phyloP scores from a whole-genome alignment of 1,140 invertebrate species.

The Daktulosphaira vitifoliae region DNA sequence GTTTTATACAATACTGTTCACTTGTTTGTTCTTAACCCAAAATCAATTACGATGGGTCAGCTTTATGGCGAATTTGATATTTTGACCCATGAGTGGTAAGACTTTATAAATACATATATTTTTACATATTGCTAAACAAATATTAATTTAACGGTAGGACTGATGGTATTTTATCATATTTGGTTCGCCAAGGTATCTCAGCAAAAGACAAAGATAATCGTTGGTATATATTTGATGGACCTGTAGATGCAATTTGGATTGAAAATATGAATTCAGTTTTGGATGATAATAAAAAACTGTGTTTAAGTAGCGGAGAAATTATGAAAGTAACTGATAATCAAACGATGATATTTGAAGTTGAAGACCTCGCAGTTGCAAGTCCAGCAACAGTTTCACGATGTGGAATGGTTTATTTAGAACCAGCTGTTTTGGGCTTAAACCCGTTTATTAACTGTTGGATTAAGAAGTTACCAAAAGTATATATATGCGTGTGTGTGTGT shows the following conservation, averaged over 20 bases:
- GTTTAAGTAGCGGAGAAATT: slow-evolving; percentile 67
- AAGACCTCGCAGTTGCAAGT: slow-evolving; percentile 66
- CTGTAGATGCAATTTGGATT: slow-evolving; percentile 68
- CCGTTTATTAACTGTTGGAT: slow-evolving; percentile 68
- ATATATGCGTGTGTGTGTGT: slow-evolving; percentile 55
- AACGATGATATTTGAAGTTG: slow-evolving; percentile 90
- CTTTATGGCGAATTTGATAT: slow-evolving; percentile 87
- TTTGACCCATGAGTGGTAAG: slow-evolving; percentile 80
- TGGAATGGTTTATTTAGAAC: slow-evolving; percentile 70
- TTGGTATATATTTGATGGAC: slow-evolving; percentile 74
- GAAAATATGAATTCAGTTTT: slow-evolving; percentile 69
- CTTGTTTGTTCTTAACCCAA: slow-evolving; percentile 87
- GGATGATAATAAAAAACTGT: slow-evolving; percentile 86
- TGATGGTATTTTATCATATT: slow-evolving; percentile 48
- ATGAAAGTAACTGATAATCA: slow-evolving; percentile 69
- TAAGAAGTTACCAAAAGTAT: slow-evolving; percentile 49
- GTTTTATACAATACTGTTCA: slow-evolving; percentile 76
- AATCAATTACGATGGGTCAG: slow-evolving; percentile 85
- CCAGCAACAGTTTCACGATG: slow-evolving; percentile 87
- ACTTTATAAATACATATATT: slow-evolving; percentile 19
- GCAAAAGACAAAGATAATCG: slow-evolving; percentile 55
- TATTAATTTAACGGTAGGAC: slow-evolving; percentile 72
- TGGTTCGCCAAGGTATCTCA: slow-evolving; percentile 6
- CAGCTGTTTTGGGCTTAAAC: slow-evolving; percentile 65
- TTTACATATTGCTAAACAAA: slow-evolving; percentile 60